phyloP scores from a whole-genome alignment of 2,888 invertebrate species.

The Camptogramma bilineatum region DNA sequence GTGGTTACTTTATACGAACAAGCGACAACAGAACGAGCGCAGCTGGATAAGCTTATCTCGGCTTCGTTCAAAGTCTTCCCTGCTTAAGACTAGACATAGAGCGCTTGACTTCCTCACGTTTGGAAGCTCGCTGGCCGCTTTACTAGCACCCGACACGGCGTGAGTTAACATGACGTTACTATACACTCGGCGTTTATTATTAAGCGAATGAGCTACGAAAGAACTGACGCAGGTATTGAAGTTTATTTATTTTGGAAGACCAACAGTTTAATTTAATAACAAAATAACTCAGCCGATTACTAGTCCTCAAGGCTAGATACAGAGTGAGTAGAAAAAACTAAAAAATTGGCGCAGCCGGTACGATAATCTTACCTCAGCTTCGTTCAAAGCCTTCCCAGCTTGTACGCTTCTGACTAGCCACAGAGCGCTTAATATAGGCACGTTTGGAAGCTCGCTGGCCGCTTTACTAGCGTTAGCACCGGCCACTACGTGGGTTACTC shows the following conservation, averaged over 20 bases:
- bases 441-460: constrained; percentile 66
- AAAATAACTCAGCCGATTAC: too few species aligned
- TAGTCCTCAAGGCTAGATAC: too few species aligned
- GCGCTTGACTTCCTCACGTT: constrained; percentile 88
- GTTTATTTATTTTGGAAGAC: too few species aligned
- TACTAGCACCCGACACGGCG: constrained; percentile 87
- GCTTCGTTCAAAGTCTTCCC: constrained; percentile 60
- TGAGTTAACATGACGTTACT: too few species aligned
- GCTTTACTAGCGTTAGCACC: constrained; percentile 70
- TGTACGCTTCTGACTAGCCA: constrained; percentile 92
- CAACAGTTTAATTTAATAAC: too few species aligned
- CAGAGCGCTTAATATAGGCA: constrained; percentile 87
- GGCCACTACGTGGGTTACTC: constrained; percentile 91
- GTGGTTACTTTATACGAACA: too few species aligned
- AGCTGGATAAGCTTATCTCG: constrained; percentile 52
- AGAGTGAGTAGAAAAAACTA: too few species aligned
- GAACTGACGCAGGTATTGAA: too few species aligned
- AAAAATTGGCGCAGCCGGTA: constrained; percentile 13
- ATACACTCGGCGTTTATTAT: too few species aligned
- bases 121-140: constrained; percentile 50
- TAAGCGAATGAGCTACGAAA: too few species aligned
- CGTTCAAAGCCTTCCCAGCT: constrained; percentile 61
- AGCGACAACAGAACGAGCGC: too few species aligned
- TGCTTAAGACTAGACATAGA: constrained; percentile 91
- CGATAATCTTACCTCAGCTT: constrained; percentile 57